A percentile compares a stretch with the other conserved stretches of the same genome.
phyloP scores from a whole-genome alignment of 2,888 invertebrate species.

The Magallana nippona region DNA sequence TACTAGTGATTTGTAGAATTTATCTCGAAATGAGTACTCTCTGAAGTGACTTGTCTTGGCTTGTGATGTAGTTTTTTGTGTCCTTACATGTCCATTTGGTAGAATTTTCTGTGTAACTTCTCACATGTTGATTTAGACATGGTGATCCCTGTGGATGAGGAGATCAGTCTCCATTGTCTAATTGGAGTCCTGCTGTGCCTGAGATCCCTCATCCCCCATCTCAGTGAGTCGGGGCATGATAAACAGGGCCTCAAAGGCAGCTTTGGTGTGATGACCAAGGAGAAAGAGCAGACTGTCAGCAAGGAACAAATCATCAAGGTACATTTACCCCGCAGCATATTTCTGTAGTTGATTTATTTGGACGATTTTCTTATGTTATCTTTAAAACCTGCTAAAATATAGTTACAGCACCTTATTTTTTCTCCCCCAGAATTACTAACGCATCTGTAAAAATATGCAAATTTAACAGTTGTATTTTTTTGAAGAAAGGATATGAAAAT shows the following conservation, averaged over 20 bases:
- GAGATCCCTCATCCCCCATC: constrained; percentile 84
- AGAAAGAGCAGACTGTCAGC: constrained; percentile 68
- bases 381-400: too few relatives aligned
- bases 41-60: too few relatives aligned
- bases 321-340: neutral
- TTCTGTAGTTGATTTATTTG: too few relatives aligned
- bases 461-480: too few relatives aligned
- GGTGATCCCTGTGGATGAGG: constrained; percentile 83
- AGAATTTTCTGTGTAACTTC: neutral
- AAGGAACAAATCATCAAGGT: constrained; percentile 75
- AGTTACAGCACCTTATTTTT: too few relatives aligned
- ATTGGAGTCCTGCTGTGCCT: constrained; percentile 86
- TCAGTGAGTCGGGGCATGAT: constrained; percentile 66
- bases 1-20: too few relatives aligned
- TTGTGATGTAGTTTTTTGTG: too few relatives aligned
- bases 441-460: too few relatives aligned
- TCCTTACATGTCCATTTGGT: neutral
- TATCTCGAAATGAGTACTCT: too few relatives aligned
- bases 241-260: constrained; percentile 75
- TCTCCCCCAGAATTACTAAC: too few relatives aligned
- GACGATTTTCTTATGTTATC: too few relatives aligned
- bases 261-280: constrained; percentile 70
- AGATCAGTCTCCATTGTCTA: constrained; percentile 82
- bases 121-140: constrained; percentile 81
- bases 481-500: too few relatives aligned